Base-by-base conservation (phyloP, 1,140 invertebrate species). In the Drosophila subobscura region DNA sequence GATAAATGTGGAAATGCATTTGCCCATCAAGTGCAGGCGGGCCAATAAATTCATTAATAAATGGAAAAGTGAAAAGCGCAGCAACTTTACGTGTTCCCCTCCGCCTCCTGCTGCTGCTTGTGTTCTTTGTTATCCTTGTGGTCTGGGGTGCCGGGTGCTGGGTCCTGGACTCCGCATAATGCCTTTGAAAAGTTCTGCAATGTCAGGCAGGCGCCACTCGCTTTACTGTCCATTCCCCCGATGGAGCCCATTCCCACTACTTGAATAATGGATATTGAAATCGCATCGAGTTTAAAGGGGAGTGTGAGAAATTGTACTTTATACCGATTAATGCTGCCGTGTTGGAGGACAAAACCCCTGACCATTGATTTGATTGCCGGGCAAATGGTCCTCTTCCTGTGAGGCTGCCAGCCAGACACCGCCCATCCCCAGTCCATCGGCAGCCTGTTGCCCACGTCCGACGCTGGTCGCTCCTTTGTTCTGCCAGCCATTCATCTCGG, bases 41-140 rank as follows among this genome's bases (percentile, higher is more conserved):
- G 57, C 72, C 56, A 75, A 79, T 79, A 79, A 79, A 79, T 79
- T 79, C 77, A 79, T 80, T 79, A 79, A 80, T 79, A 76, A 75
- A 79, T 80, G 63, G 71, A 46, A 79, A 78, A 74, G 71, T 68
- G 77, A 79, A 74, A 79, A 73, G 63, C 45, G 59, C 76, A 70
- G 52, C 45, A 55, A 45, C 71, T 56, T 63, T 4, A 41, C 33
- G 33, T 37, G 33, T 37, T 37, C 1, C 33, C 33, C 10, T 8
- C 0, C 54, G 6, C 25, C 40, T 23, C 33, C 68, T 46, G 57
- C 29, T 46, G 57, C 29, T n/a, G 25, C 49, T 61, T 25, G 27
- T 25, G 51, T 52, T 46, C 63, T 46, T 75, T 75, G 65, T 79
- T 71, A 54, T 63, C 55, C 58, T 71, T 64, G 54, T 53, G 76